Base-by-base conservation (phyloP, 2,888 invertebrate species). In the Acleris emargana region DNA sequence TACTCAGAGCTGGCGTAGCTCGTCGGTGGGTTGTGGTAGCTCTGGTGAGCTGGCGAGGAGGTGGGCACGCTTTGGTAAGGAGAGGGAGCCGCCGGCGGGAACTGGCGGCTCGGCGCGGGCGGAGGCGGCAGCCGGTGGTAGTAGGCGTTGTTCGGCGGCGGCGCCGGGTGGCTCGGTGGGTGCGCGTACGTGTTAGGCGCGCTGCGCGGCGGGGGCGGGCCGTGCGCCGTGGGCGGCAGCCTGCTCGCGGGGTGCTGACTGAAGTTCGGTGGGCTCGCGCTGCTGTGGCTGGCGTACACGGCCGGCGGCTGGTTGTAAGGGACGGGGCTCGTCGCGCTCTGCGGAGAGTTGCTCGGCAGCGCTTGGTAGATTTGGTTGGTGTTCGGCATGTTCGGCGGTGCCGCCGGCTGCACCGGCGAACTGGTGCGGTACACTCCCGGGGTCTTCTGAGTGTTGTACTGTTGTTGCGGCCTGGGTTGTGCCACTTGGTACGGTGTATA, bases 11-110 rank as follows among this genome's bases (percentile, higher is more conserved):
- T 87, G 72, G 86, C 79, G 75, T 90, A 88, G 83, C 83, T 89
- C 75, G 87, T 90, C 90, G 91, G 91, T 90, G 92, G 90, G 88
- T 83, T 91, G 78, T 89, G 89, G 74, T 90, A 91, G 85, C 83
- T 87, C 80, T 86, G 86, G 79, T 89, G 91, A 71, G 91, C 86
- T 62, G 91, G 85, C 70, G 93, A 87, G 78, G 86, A 84, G 81
- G 88, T 83, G 79, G 93, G 93, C 69, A 91, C 85, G 75, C 87
- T 87, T 86, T 93, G 92, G 83, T 93, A 93, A 67, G 91, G 85
- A 66, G 89, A 82, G 69, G 81, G 73, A 71, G 80, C 70, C 79
- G 86, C 32, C 32, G 76, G 69, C 68, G 76, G 78, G 69, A 80
- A 83, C 68, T 83, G 89, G 25, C 88, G 83, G 64, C 79, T 87